Percentiles rank a stretch among this genome's conserved stretches.
Evolutionary conservation across 2,797 vertebrate genomes (phyloP).

Genomic region (Enteromius fasciolatus): DNA sequence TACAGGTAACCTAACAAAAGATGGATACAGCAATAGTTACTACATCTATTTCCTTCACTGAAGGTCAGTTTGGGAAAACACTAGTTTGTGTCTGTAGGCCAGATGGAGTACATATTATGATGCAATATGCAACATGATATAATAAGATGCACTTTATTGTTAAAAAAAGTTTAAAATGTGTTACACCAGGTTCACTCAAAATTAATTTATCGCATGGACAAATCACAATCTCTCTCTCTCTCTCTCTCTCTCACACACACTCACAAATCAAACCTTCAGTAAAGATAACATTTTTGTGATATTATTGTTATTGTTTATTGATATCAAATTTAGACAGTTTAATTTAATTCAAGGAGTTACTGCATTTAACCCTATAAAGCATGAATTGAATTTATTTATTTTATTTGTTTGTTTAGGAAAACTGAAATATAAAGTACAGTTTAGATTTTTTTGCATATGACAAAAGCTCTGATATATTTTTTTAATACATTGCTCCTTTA

Average conservation of each 20-base stretch:
- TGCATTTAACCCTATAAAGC: background rate
- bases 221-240: too few species aligned
- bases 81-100: constrained; percentile 40
- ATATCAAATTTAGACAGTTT: constrained; percentile 22
- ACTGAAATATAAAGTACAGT: background rate
- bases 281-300: too few species aligned
- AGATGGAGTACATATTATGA: constrained; percentile 17
- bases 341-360: background rate
- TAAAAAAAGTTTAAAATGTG: too few species aligned
- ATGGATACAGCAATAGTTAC: constrained; percentile 23
- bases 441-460: background rate
- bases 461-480: background rate
- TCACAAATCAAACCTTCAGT: too few species aligned
- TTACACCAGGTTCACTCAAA: too few species aligned
- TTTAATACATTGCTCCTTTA: background rate
- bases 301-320: background rate
- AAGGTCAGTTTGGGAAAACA: constrained; percentile 38
- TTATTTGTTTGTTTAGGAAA: background rate
- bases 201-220: too few species aligned
- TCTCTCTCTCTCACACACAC: too few species aligned
- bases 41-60: constrained; percentile 24
- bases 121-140: background rate
- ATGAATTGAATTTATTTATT: background rate
- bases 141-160: too few species aligned
- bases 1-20: constrained; percentile 18